Base-by-base conservation (phyloP, 2,797 vertebrate species). In the Esox masquinongy region DNA sequence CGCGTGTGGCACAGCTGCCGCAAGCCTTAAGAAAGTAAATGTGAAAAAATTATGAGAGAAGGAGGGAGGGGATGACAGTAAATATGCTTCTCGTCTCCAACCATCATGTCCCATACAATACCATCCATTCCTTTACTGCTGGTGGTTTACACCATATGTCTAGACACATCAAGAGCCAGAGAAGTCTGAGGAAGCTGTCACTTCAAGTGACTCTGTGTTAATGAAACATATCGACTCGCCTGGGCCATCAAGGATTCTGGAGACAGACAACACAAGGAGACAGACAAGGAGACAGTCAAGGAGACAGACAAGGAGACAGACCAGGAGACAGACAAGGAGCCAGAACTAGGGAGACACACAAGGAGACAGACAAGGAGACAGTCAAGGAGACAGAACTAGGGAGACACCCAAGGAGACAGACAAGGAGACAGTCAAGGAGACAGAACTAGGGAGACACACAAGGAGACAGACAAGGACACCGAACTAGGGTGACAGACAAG, bases 1-100 rank as follows among this genome's bases (percentile, higher is more conserved):
- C 88, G 88, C 84, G 68, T 68, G 66, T 78, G 83, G 81, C 88
- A 87, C 94, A 94, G 93, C 93, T 94, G 94, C 89, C 83, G 71
- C 56, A 69, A 80, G 82, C 85, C 39, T 72, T 89, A 77, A 87
- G 80, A 76, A 74, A 16, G 79, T 82, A 82, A 64, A 64, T 0
- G 26, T 29, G 1, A 29, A 64, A 31, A 64, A 5, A 17, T 12
- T 0, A 9, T 74, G 51, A 59, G 77, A 39, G 7, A 43, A 71
- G 11, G 14, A 64, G 24, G 39, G 24, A 64, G 63, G 16, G 81
- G 36, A 67, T 11, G 68, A 74, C 69, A 80, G 81, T 83, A 84
- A 84, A 86, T 79, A 71, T 49, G 50, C 22, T 77, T 77, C 70
- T 80, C 26, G 82, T 78, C 53, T 19, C 76, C 68, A 77, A 79